Evolutionary conservation across 1,140 invertebrate species (phyloP).

Genomic region (Zaprionus africanus): DNA sequence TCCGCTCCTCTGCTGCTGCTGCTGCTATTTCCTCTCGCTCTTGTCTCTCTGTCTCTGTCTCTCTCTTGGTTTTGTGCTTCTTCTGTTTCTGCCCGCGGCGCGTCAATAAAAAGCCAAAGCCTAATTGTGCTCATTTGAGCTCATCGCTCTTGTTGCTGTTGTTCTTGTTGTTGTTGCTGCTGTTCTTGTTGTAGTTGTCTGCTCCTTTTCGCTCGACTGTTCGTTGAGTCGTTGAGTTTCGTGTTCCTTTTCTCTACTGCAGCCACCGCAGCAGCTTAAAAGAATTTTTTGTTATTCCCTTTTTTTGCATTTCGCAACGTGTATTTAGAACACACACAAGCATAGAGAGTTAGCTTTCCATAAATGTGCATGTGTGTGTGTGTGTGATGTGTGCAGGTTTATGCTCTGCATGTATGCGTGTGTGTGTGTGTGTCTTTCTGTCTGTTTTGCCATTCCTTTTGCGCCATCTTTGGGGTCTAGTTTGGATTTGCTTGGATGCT

Average conservation of each 20-base stretch:
- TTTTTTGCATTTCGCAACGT: conserved; percentile 73
- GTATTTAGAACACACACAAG: conserved; percentile 70
- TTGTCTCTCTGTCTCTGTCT: neutral
- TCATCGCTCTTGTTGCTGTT: conserved; percentile 40
- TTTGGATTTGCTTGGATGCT: conserved; percentile 73
- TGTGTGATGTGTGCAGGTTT: neutral
- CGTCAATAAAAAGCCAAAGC: conserved; percentile 77
- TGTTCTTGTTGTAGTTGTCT: conserved; percentile 27
- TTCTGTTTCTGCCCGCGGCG: conserved; percentile 53
- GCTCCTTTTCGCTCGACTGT: conserved; percentile 37
- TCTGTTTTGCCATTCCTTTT: conserved; percentile 67
- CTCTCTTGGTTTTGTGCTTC: conserved; percentile 16
- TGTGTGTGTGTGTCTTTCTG: conserved; percentile 22
- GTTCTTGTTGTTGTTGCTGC: conserved; percentile 5
- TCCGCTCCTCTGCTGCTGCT: conserved; percentile 45
- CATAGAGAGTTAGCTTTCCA: conserved; percentile 44
- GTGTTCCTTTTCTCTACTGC: conserved; percentile 38
- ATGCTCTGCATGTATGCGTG: conserved; percentile 13
- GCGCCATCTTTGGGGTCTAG: conserved; percentile 57
- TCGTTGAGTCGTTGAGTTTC: conserved; percentile 19
- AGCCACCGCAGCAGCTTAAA: conserved; percentile 63
- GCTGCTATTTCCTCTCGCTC: conserved; percentile 13
- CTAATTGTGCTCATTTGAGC: conserved; percentile 81
- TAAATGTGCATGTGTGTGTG: conserved; percentile 8
- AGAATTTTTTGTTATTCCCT: conserved; percentile 67